Evolutionary conservation across 1,140 invertebrate species (phyloP).

Genomic region (Zaprionus camerounensis): DNA sequence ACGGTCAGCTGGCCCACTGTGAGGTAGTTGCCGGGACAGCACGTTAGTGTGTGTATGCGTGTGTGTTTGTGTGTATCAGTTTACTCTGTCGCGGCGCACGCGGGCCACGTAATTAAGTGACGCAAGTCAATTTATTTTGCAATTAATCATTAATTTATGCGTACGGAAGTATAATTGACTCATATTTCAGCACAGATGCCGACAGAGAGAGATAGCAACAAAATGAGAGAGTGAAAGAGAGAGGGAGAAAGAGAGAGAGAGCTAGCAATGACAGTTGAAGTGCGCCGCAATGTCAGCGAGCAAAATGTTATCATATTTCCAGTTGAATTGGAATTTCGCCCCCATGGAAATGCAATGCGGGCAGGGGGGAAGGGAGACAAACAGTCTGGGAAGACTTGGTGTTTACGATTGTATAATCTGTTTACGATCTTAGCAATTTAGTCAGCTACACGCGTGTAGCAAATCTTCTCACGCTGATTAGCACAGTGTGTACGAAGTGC

Average conservation of each 20-base stretch:
- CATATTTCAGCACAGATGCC: slow-evolving; percentile 69
- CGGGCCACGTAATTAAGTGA: slow-evolving; percentile 72
- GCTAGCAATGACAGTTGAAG: slow-evolving; percentile 2
- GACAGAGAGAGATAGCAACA: slow-evolving; percentile 3
- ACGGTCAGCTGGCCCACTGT: no score
- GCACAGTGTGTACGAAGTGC: not conserved
- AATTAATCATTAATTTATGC: slow-evolving; percentile 84
- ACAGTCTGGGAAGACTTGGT: not conserved
- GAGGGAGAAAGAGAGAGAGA: not conserved
- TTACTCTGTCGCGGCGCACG: slow-evolving; percentile 48
- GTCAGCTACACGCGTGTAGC: not conserved
- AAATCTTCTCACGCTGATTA: slow-evolving; percentile 6
- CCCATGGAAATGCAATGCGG: slow-evolving; percentile 14
- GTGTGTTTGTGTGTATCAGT: slow-evolving; percentile 12
- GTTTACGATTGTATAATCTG: not conserved
- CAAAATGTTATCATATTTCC: slow-evolving; percentile 43
- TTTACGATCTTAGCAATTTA: not conserved
- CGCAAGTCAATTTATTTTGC: slow-evolving; percentile 84
- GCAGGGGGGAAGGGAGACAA: not conserved
- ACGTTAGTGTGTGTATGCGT: not conserved
- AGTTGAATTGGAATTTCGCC: slow-evolving; percentile 32
- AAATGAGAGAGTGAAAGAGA: not conserved
- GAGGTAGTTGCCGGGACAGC: not conserved
- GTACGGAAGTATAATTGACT: slow-evolving; percentile 80
- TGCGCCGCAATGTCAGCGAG: slow-evolving; percentile 1